These are phyloP conservation scores for Riparia riparia DNA, from an alignment of 2,113 vertebrate genomes.

Conservation along the genomic window DNA sequence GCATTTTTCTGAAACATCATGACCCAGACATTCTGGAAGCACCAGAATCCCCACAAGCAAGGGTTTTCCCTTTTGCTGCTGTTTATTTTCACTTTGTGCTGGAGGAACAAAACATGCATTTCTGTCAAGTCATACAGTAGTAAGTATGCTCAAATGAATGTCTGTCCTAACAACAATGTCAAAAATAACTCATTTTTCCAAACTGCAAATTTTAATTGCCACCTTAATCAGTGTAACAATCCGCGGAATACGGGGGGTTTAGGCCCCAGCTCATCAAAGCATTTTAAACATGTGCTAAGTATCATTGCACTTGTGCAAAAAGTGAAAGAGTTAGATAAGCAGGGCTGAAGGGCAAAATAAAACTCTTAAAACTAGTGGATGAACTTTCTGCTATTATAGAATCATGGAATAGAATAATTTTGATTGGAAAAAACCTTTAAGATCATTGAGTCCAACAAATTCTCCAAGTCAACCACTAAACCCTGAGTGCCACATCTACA, in stretches of 20 bases:
- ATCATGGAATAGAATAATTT: background rate
- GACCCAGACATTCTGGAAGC: background rate
- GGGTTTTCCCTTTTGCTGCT: background rate
- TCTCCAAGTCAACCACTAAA: background rate
- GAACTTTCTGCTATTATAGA: background rate
- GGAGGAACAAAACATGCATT: background rate
- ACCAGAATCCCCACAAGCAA: background rate
- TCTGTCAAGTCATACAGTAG: background rate
- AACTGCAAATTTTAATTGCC: background rate
- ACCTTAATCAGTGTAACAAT: background rate
- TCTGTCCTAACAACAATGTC: background rate
- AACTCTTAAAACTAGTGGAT: background rate
- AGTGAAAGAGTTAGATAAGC: background rate
- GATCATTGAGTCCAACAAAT: background rate
- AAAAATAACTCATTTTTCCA: background rate
- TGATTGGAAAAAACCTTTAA: background rate
- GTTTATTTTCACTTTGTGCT: background rate
- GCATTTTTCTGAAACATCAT: background rate
- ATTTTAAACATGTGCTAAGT: background rate
- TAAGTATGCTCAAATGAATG: background rate
- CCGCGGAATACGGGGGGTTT: background rate
- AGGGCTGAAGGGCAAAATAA: constrained; percentile 26
- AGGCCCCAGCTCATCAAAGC: background rate
- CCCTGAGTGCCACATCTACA: background rate
- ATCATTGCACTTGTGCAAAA: background rate